Evolutionary conservation across 1,140 invertebrate genomes (phyloP), one percentile per base, ranked within the genome.

Genomic region (Dermatophagoides farinae): DNA sequence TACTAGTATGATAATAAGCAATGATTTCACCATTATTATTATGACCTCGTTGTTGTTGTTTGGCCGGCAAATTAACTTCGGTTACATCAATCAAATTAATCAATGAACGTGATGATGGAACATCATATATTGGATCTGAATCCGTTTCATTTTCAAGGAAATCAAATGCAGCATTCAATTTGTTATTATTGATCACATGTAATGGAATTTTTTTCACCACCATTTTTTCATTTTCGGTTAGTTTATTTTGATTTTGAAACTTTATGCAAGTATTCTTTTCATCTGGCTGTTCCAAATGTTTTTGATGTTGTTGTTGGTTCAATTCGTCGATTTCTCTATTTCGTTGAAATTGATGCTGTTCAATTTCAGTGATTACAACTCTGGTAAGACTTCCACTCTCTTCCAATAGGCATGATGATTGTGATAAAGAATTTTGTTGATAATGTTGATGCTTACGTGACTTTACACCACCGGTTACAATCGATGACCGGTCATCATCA

Each of bases 281-380:
- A 5, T n/a, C 43, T 44, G 43, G 14, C 11, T 53, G 12, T 53
- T 25, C 51, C 51, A 53, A n/a, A n/a, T 44, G 43, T 44, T 9
- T 22, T n/a, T 55, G 16, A 4, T 55, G 53, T 39, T 20, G 53
- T 12, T 40, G 53, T 55, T 14, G 53, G 16, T 39, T 23, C 4
- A 4, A n/a, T 16, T 37, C 53, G 6, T 37, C 22, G 53, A 38
- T 55, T 18, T 23, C 23, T 23, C 5, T 38, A 55, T 55, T 55
- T 39, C 53, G 53, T 40, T 38, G 14, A 25, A 11, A 25, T n/a
- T 31, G 14, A 23, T 55, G 14, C 2, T 55, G 53, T 40, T 55
- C 53, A 40, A 55, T 55, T 55, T 55, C 14, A 12, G 53, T 23
- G 16, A 55, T 55, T 23, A 55, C 53, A 25, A 55, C 25, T 23